Conservation (phyloP, 2,888 invertebrate genomes). For the Gryllus longicercus region DNA sequence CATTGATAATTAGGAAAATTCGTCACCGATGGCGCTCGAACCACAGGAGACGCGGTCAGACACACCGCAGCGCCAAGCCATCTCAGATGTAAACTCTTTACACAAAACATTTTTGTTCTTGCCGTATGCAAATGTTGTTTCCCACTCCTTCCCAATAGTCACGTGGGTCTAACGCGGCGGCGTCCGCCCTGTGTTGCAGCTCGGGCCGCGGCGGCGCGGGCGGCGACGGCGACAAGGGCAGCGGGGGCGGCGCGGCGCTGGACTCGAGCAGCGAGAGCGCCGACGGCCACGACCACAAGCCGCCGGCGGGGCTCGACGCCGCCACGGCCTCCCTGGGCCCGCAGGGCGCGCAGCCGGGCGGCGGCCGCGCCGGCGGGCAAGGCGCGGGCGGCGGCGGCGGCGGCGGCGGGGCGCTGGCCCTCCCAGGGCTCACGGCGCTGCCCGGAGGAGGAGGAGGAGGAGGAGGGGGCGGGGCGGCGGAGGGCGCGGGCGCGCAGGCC, state of each 20-base stretch:
- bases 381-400: constrained; percentile 18
- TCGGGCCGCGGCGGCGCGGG: constrained; percentile 36
- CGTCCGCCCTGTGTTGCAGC: constrained; percentile 29
- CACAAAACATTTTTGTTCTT: too few relatives aligned
- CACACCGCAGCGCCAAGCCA: too few relatives aligned
- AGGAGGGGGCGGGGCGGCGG: constrained; percentile 20
- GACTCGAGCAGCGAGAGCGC: constrained; percentile 44
- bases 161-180: too few relatives aligned
- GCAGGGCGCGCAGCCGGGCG: constrained; percentile 38
- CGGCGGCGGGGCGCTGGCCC: constrained; percentile 39
- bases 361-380: constrained; percentile 33
- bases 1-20: too few relatives aligned
- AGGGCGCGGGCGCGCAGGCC: constrained; percentile 28
- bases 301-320: constrained; percentile 37
- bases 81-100: too few relatives aligned
- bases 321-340: constrained; percentile 37
- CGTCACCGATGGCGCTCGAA: too few relatives aligned
- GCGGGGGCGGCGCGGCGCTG: constrained; percentile 36
- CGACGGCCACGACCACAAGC: constrained; percentile 41
- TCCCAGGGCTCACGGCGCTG: constrained; percentile 32
- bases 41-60: too few relatives aligned
- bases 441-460: neutral
- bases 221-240: constrained; percentile 36
- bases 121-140: too few relatives aligned
- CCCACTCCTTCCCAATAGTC: too few relatives aligned